These are phyloP conservation scores for Salvelinus namaycush DNA, from an alignment of 2,113 vertebrate genomes.

Conservation along the genomic window DNA sequence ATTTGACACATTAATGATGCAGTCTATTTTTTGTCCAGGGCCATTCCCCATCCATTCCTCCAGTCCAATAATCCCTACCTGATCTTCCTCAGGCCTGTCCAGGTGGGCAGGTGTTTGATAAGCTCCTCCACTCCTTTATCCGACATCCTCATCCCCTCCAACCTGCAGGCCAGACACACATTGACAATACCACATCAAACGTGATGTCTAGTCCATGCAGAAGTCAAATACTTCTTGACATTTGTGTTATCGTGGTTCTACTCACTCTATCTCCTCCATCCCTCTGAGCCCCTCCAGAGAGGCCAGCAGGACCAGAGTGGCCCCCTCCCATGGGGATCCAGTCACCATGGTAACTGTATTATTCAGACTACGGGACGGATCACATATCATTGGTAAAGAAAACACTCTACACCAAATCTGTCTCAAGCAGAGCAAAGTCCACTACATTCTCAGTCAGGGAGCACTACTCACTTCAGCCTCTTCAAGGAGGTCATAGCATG, in stretches of 20 bases:
- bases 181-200: background rate
- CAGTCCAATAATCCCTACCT: conserved; percentile 62
- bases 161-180: conserved; percentile 65
- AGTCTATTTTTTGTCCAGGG: no score
- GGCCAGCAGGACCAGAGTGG: conserved; percentile 51
- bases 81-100: conserved; percentile 76
- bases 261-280: conserved; percentile 79
- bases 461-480: conserved; percentile 74
- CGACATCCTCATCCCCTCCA: conserved; percentile 78
- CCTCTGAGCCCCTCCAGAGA: conserved; percentile 60
- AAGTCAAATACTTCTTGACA: background rate
- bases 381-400: background rate
- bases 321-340: conserved; percentile 22
- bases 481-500: conserved; percentile 57
- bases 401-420: no score
- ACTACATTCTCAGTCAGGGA: no score
- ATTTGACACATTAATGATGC: no score
- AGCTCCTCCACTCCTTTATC: conserved; percentile 73
- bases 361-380: conserved; percentile 72
- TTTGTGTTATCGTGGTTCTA: conserved; percentile 15
- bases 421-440: no score
- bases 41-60: no score
- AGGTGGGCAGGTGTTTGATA: conserved; percentile 63
- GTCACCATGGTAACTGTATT: conserved; percentile 37
- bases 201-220: background rate